These are phyloP conservation scores for Eulithis testata DNA, from an alignment of 2,888 invertebrate species.

Conservation along the genomic window DNA sequence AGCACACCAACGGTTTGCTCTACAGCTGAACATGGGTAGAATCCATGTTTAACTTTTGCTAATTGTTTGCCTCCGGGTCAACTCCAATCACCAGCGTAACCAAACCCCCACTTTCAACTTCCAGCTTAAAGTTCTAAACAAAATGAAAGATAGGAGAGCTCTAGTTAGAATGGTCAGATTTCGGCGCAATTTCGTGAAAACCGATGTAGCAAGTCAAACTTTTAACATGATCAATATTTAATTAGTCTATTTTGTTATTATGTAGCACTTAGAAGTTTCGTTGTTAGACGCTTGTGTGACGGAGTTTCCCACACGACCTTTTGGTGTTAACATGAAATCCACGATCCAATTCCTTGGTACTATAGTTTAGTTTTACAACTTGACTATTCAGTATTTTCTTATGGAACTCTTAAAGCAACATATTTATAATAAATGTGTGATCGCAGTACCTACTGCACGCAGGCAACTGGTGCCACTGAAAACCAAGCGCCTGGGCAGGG, in stretches of 20 bases:
- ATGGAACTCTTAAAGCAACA: no score
- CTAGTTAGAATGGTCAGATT: slow-evolving; percentile 45
- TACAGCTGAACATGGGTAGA: slow-evolving; percentile 53
- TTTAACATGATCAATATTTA: slow-evolving; percentile 69
- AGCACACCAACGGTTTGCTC: slow-evolving; percentile 7
- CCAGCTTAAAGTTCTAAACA: slow-evolving; percentile 1
- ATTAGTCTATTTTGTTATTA: slow-evolving; percentile 57
- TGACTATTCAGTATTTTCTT: no score
- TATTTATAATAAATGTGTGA: no score
- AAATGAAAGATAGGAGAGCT: slow-evolving; percentile 28
- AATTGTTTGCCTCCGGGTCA: slow-evolving; percentile 72
- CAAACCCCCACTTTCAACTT: slow-evolving; percentile 39
- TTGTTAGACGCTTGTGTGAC: slow-evolving; percentile 6
- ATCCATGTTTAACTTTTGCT: slow-evolving; percentile 74
- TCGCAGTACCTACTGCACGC: no score
- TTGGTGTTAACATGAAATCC: no score
- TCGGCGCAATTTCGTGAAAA: slow-evolving; percentile 60
- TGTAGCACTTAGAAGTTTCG: slow-evolving; percentile 21
- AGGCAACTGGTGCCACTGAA: no score
- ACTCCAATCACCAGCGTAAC: slow-evolving; percentile 53
- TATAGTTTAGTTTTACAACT: no score
- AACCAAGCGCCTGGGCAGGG: no score
- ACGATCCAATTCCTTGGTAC: no score
- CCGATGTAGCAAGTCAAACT: slow-evolving; percentile 60
- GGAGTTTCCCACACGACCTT: neutral